These are phyloP conservation scores for Neosilurus hyrtlii DNA, from an alignment of 2,797 vertebrate species.

Conservation along the genomic window DNA sequence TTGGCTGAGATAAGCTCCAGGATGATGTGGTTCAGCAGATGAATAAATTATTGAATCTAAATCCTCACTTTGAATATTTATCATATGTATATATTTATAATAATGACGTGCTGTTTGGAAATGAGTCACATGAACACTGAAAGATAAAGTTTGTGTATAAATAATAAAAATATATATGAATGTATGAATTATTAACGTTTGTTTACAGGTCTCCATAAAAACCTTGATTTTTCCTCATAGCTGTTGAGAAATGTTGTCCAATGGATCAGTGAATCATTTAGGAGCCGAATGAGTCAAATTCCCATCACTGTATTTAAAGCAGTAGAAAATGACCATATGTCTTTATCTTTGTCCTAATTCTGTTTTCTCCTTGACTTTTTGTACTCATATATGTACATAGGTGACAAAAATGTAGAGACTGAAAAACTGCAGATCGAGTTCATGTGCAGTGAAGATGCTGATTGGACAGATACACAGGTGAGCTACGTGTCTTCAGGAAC, in stretches of 20 bases:
- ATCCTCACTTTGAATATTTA: background rate
- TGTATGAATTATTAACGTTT: too few relatives aligned
- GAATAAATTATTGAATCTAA: too few relatives aligned
- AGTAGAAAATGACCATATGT: background rate
- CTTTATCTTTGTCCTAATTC: slow-evolving; percentile 5
- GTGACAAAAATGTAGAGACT: background rate
- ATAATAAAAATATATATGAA: background rate
- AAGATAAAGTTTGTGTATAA: background rate
- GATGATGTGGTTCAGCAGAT: too few relatives aligned
- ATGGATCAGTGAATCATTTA: background rate
- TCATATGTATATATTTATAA: background rate
- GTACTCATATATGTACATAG: background rate
- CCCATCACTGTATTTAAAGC: background rate
- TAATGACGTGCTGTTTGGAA: background rate
- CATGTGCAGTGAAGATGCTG: background rate
- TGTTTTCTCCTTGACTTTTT: background rate
- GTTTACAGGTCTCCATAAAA: background rate
- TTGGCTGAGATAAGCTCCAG: too few relatives aligned
- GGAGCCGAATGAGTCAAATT: background rate
- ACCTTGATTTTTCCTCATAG: background rate
- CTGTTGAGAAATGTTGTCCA: background rate
- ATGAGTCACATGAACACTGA: background rate
- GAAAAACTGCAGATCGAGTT: background rate
- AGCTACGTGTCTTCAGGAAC: slow-evolving; percentile 45
- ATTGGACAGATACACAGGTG: slow-evolving; percentile 29